A percentile compares a stretch with the other conserved stretches of the same genome.
Conservation (phyloP, 2,113 vertebrate species). For the Chinchilla lanigera region DNA sequence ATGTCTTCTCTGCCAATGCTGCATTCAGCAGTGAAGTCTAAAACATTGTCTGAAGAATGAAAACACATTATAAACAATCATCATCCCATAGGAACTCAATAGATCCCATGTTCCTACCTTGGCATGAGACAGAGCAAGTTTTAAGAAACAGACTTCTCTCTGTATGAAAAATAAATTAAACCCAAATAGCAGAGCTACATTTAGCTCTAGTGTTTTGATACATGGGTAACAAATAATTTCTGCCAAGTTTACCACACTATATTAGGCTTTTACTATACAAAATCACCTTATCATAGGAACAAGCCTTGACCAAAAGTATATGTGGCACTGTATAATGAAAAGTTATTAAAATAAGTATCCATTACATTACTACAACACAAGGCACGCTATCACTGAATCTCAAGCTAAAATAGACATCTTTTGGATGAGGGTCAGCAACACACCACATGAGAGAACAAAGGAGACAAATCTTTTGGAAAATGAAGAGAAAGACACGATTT, state of each 20-base stretch:
- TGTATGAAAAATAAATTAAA: not conserved
- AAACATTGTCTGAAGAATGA: not conserved
- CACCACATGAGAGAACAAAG: not conserved
- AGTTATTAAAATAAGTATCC: slow-evolving; percentile 4
- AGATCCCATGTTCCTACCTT: not conserved
- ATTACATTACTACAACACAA: not conserved
- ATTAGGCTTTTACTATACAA: slow-evolving; percentile 16
- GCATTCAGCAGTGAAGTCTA: not conserved
- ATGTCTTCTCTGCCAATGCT: not conserved
- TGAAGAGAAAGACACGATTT: not conserved
- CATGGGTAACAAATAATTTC: not conserved
- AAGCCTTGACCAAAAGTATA: not conserved
- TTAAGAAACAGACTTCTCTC: not conserved
- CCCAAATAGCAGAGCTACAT: not conserved
- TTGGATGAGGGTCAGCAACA: not conserved
- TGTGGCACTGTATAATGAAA: not conserved
- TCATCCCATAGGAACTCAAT: not conserved
- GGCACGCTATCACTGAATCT: not conserved
- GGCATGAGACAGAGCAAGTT: not conserved
- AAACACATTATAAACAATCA: slow-evolving; percentile 5
- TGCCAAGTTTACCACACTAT: not conserved
- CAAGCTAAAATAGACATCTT: not conserved
- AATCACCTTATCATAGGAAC: not conserved
- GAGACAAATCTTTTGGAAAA: not conserved
- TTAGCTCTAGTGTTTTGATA: not conserved